Percentiles rank a stretch among this genome's conserved stretches.
Conservation (phyloP, 2,113 vertebrate species). For the Geococcyx californianus region DNA sequence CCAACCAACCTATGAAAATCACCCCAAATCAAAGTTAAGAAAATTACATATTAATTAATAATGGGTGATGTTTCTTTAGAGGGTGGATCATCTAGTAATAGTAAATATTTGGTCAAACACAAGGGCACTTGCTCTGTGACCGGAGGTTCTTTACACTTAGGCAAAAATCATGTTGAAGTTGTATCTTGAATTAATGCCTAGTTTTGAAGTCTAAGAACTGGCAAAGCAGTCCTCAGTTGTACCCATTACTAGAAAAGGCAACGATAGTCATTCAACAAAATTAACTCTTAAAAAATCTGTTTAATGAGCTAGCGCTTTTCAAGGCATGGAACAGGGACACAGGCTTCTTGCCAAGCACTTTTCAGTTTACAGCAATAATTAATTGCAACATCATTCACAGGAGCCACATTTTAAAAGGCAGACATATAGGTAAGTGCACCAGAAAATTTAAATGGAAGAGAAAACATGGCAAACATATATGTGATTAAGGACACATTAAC, state of each 20-base stretch:
- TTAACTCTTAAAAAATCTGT: conserved; percentile 25
- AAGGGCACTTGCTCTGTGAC: background rate
- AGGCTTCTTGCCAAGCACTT: conserved; percentile 42
- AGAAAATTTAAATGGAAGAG: conserved; percentile 3
- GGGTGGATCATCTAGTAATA: background rate
- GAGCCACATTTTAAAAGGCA: background rate
- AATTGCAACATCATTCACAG: conserved; percentile 41
- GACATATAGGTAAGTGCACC: background rate
- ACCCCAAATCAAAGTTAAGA: background rate
- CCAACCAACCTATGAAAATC: background rate
- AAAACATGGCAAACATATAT: conserved; percentile 19
- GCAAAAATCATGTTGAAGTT: background rate
- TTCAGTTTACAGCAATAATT: conserved; percentile 56
- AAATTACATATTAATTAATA: background rate
- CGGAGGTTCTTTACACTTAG: background rate
- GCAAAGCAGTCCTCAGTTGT: background rate
- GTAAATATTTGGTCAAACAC: background rate
- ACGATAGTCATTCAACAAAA: background rate
- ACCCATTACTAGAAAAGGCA: conserved; percentile 1
- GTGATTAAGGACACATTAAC: background rate
- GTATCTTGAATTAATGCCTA: background rate
- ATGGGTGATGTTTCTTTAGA: background rate
- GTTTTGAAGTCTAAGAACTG: background rate
- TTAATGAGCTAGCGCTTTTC: conserved; percentile 36
- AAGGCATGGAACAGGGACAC: background rate